Evolutionary conservation across 2,797 vertebrate species (phyloP).

Genomic region (Morus bassanus): DNA sequence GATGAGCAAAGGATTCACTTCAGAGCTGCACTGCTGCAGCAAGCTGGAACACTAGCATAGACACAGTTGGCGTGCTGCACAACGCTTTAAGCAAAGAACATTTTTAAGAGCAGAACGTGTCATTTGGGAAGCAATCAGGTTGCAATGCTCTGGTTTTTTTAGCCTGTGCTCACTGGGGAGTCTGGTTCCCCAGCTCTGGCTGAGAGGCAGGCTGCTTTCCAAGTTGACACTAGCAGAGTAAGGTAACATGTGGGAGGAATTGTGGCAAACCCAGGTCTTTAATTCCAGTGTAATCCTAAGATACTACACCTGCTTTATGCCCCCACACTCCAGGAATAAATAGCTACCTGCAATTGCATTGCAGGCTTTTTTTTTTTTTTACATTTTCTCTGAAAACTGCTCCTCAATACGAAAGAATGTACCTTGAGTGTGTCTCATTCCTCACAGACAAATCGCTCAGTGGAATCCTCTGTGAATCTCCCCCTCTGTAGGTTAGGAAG

Average conservation of each 20-base stretch:
- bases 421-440: constrained; percentile 33
- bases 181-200: neutral
- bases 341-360: constrained; percentile 15
- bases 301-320: constrained; percentile 17
- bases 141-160: neutral
- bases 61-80: neutral
- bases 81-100: rapidly evolving
- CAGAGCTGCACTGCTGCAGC: neutral
- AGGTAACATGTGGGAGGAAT: constrained; percentile 34
- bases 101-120: neutral
- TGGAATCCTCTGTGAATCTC: constrained; percentile 58
- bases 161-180: neutral
- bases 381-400: constrained; percentile 10
- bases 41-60: neutral
- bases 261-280: constrained; percentile 2
- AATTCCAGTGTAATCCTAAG: constrained; percentile 1
- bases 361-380: neutral
- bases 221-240: neutral
- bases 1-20: neutral
- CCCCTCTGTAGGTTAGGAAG: constrained; percentile 59
- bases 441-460: constrained; percentile 45
- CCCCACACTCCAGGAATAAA: constrained; percentile 44
- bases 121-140: neutral
- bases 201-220: neutral
- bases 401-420: constrained; percentile 27